Evolutionary conservation across 2,888 invertebrate species (phyloP), one percentile per base, ranked within the genome.

Genomic region (Hydrotaea cyrtoneurina): DNA sequence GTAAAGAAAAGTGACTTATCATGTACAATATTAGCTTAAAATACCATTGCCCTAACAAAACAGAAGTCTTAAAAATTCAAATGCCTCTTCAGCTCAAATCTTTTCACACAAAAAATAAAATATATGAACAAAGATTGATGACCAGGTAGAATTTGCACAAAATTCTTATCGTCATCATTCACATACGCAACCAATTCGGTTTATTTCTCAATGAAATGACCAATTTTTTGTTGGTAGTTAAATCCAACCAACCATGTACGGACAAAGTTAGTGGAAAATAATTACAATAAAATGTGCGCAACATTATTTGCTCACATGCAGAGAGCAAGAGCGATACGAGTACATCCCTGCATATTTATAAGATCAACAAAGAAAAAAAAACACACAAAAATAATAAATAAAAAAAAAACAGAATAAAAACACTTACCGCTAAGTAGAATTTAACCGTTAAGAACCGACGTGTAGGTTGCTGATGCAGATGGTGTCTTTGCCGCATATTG

Each of bases 401-500:
- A 31, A 43, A 21, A 2, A 43, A 59, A 66, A 7, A 53, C 11
- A 50, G 53, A 13, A 21, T 13, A 36, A 84, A n/a, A 17, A 76
- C 66, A 85, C 85, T 85, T 85, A 85, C 85, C 85, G 82, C 79
- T 82, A 82, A 85, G 74, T 82, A 80, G 73, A 82, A 77, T 82
- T 85, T 79, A 77, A 82, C 85, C 79, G 85, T 85, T 85, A 85
- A 82, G 53, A 74, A 64, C 46, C 46, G 53, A 23, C 59, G 73
- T 74, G 83, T 80, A 69, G 83, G 77, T 77, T 26, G 43, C 46
- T 39, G 50, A 17, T 53, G 64, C 39, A 50, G 76, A 26, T 76
- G 72, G 11, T 62, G 71, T 53, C 79, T 85, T 80, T 85, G 82
- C 80, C 82, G 73, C 79, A 78, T 81, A 64, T 76, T 62, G 23